A percentile compares a stretch with the other conserved stretches of the same genome.
Conservation (phyloP, 2,113 vertebrate genomes). For the Lophotis ruficrista region DNA sequence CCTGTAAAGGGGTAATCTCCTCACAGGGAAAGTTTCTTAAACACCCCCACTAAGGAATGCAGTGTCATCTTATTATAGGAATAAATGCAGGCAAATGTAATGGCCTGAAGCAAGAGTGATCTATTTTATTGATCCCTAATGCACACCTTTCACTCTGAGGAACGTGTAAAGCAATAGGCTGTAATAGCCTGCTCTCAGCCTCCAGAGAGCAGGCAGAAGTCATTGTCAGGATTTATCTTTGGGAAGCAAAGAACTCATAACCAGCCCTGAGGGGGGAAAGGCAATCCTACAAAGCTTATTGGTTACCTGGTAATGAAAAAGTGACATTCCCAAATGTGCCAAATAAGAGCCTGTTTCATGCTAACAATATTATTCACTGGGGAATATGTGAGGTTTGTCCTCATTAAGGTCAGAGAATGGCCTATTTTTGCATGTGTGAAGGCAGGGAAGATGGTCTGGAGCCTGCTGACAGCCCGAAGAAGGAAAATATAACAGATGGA, state of each 20-base stretch:
- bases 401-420: conserved; percentile 62
- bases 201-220: conserved; percentile 45
- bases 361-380: conserved; percentile 47
- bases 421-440: conserved; percentile 57
- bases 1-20: not conserved
- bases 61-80: conserved; percentile 50
- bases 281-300: conserved; percentile 33
- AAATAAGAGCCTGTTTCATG: conserved; percentile 50
- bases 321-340: not conserved
- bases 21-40: conserved; percentile 13
- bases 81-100: conserved; percentile 59
- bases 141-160: conserved; percentile 50
- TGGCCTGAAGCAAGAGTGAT: conserved; percentile 62
- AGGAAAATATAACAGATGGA: not conserved
- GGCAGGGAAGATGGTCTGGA: not conserved
- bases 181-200: conserved; percentile 47
- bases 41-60: not conserved
- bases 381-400: conserved; percentile 52
- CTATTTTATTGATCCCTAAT: conserved; percentile 66
- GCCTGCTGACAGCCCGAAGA: not conserved
- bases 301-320: conserved; percentile 55
- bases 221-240: conserved; percentile 65
- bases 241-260: conserved; percentile 50
- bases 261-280: conserved; percentile 20
- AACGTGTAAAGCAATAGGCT: conserved; percentile 26